Evolutionary conservation across 1,140 invertebrate species (phyloP).

Genomic region (Pseudobourletiella spinata): DNA sequence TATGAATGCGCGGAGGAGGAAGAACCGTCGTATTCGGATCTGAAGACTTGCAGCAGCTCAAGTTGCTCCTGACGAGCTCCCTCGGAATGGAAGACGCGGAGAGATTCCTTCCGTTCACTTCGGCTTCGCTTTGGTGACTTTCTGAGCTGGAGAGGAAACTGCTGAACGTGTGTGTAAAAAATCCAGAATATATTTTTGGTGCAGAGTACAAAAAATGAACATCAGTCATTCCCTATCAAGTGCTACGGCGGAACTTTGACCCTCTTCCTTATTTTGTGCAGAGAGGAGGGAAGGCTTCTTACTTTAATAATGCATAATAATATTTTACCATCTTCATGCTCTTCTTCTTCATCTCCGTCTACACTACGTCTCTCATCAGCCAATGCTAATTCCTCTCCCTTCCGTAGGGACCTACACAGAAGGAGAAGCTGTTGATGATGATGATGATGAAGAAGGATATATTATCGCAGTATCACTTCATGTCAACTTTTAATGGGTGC

Average conservation of each 20-base stretch:
- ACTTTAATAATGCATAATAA: neutral
- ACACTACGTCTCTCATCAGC: too few species aligned
- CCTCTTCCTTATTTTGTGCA: slow-evolving; percentile 8
- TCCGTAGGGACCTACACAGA: too few species aligned
- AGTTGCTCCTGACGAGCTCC: too few species aligned
- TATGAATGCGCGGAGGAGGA: too few species aligned
- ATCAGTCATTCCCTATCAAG: slow-evolving; percentile 6
- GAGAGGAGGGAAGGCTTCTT: neutral
- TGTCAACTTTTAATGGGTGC: neutral
- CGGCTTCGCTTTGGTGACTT: slow-evolving; percentile 7
- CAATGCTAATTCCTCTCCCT: too few species aligned
- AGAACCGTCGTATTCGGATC: too few species aligned
- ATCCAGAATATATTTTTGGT: slow-evolving; percentile 13
- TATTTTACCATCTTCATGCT: neutral
- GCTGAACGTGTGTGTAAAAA: slow-evolving; percentile 3
- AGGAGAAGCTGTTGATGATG: too few species aligned
- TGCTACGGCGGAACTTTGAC: slow-evolving; percentile 7
- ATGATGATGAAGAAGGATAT: too few species aligned
- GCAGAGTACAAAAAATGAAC: slow-evolving; percentile 8
- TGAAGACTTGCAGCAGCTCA: too few species aligned
- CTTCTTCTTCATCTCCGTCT: neutral
- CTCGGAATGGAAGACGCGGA: neutral
- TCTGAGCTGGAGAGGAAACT: slow-evolving; percentile 3
- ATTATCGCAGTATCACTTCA: neutral
- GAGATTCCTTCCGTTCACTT: slow-evolving; percentile 6